These are phyloP conservation scores for Sturnira hondurensis DNA, from an alignment of 2,113 vertebrate species.

Conservation along the genomic window DNA sequence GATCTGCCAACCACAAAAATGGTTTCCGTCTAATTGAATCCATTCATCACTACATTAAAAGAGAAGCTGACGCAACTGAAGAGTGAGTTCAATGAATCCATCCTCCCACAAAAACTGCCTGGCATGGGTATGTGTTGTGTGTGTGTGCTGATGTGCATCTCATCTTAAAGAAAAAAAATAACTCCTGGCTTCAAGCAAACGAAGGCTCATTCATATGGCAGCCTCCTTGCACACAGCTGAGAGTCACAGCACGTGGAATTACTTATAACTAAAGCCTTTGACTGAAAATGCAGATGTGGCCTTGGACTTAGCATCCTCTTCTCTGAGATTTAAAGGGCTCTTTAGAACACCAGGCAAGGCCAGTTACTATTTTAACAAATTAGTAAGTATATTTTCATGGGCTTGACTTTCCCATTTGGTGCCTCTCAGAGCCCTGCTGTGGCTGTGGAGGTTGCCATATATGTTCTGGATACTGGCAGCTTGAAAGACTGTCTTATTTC, in stretches of 20 bases:
- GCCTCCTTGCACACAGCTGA: not conserved
- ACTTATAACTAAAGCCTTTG: conserved; percentile 19
- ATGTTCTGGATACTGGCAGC: not conserved
- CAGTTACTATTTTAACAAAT: conserved; percentile 36
- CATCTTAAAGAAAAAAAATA: conserved; percentile 27
- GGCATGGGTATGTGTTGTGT: not conserved
- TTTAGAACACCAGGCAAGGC: conserved; percentile 23
- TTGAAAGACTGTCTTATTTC: not conserved
- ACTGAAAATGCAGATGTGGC: not conserved
- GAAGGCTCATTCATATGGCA: not conserved
- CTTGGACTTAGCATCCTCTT: conserved; percentile 26
- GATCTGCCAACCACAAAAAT: not conserved
- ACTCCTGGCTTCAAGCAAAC: not conserved
- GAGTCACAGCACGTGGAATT: not conserved
- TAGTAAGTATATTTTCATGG: not conserved
- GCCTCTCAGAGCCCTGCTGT: not conserved
- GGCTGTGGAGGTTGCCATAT: not conserved
- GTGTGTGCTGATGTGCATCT: not conserved
- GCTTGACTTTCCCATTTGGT: not conserved
- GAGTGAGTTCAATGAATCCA: not conserved
- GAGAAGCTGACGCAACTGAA: not conserved
- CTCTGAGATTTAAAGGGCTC: not conserved
- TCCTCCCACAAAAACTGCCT: not conserved
- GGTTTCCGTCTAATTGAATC: not conserved
- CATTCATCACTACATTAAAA: not conserved